A percentile compares a stretch with the other conserved stretches of the same genome.
phyloP scores from a whole-genome alignment of 2,797 vertebrate species.

The Chaetophractus vellerosus region DNA sequence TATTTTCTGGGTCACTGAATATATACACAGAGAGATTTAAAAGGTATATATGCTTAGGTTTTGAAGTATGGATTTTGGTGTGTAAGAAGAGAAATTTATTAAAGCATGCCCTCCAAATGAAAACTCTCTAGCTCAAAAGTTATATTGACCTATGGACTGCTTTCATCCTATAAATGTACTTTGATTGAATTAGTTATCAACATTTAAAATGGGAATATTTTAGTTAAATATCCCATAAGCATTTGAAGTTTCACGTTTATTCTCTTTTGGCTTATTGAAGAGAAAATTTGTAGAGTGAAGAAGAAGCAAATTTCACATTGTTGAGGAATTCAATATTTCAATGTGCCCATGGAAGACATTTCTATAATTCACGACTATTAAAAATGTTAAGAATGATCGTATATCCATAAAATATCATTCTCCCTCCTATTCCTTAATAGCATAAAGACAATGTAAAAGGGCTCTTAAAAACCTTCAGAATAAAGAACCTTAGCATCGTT shows the following conservation, averaged over 20 bases:
- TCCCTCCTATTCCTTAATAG: neutral
- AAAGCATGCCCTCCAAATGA: neutral
- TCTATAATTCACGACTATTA: neutral
- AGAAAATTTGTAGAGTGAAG: neutral
- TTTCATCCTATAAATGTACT: neutral
- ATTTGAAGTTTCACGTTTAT: neutral
- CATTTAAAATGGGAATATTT: neutral
- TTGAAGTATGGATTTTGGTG: neutral
- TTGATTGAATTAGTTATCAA: neutral
- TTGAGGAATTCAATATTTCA: neutral
- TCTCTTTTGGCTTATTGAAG: neutral
- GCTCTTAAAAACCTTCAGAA: neutral
- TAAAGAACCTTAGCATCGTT: neutral
- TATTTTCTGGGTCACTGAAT: neutral
- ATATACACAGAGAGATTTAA: neutral
- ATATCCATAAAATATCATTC: neutral
- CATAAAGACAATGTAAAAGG: neutral
- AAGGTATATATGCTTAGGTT: neutral
- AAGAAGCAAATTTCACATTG: neutral
- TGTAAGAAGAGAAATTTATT: neutral
- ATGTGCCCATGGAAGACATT: neutral
- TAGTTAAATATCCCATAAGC: neutral
- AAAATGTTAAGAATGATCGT: neutral
- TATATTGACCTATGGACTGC: neutral
- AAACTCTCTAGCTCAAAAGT: neutral